These are phyloP conservation scores for Drosophila murphyi DNA, from an alignment of 1,140 invertebrate species.

Conservation along the genomic window DNA sequence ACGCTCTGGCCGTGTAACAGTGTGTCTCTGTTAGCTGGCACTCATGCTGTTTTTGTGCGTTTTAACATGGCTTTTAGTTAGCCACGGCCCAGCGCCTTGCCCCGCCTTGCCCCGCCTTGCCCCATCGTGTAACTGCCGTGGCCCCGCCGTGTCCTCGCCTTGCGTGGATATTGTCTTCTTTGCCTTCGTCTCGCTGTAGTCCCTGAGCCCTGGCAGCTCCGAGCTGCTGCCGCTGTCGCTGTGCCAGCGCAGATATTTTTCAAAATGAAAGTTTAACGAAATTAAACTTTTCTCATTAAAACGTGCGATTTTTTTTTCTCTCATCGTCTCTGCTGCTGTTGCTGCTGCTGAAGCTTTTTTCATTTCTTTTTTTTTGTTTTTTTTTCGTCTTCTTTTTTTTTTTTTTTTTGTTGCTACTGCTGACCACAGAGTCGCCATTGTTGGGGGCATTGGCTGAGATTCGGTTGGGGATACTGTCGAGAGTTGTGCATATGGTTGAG, in stretches of 20 bases:
- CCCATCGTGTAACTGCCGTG: no score
- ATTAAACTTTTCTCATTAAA: slow-evolving; percentile 85
- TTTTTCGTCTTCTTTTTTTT: slow-evolving; percentile 8
- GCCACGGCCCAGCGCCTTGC: slow-evolving; percentile 33
- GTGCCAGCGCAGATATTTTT: slow-evolving; percentile 75
- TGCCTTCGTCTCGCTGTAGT: slow-evolving; percentile 10
- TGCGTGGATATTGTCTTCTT: slow-evolving; percentile 26
- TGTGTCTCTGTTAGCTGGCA: slow-evolving; percentile 29
- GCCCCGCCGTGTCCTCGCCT: background rate
- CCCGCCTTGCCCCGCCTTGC: slow-evolving; percentile 8
- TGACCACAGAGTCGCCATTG: slow-evolving; percentile 76
- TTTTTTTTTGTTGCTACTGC: slow-evolving; percentile 56
- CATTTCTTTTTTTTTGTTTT: background rate
- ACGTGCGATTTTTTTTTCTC: slow-evolving; percentile 76
- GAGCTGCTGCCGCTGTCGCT: slow-evolving; percentile 20
- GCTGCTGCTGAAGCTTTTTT: slow-evolving; percentile 25
- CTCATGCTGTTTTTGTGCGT: slow-evolving; percentile 60
- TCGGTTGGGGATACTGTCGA: slow-evolving; percentile 40
- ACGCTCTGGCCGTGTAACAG: slow-evolving; percentile 9
- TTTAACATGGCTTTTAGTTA: slow-evolving; percentile 75
- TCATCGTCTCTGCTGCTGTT: slow-evolving; percentile 4
- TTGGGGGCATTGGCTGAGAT: slow-evolving; percentile 55
- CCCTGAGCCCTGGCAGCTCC: slow-evolving; percentile 9
- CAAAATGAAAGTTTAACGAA: slow-evolving; percentile 84
- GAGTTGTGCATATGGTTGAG: slow-evolving; percentile 75